Evolutionary conservation across 92 coral and sea anemone species (phyloP), one percentile per base, ranked within the genome.

Genomic region (Scolanthus callimorphus): DNA sequence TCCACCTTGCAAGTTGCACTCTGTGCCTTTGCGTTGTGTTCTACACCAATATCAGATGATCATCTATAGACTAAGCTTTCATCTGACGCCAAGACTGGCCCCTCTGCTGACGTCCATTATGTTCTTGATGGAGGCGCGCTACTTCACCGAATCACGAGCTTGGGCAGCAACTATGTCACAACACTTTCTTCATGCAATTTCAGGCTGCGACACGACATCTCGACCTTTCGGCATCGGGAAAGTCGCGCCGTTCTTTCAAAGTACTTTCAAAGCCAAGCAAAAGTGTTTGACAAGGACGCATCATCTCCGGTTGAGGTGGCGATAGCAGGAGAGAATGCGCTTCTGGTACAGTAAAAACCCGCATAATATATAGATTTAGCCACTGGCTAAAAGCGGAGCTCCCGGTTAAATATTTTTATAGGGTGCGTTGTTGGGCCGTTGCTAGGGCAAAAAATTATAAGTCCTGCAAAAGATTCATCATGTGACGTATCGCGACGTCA

Each of bases 191-290:
- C 70, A 63, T 50, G 70, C 70, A 3, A 24, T 63, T 1, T 17
- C 47, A 44, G 29, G 59, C 27, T 63, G 70, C 49, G 60, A 63
- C 59, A 49, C 70, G 15, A 63, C 60, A 2, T 50, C 48, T 29
- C 59, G 60, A 24, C 71, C 46, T 3, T 12, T 34, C n/a, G n/a
- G n/a, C n/a, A n/a, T 34, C 41, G 15, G 41, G 41, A 34, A 34
- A 34, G 6, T 15, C 41, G 15, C 26, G 27, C 27, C 69, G 11
- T 34, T 62, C 0, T 8, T 3, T 20, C 17, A 4, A 17, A 52
- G 11, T 26, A 22, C 26, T 64, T 64, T 28, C 61, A 39, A 17
- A 53, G 46, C 20, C 63, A 64, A 30, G 71, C 71, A 2, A 29
- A 49, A 4, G 47, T 51, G 26, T 48, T 64, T 29, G 20, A 51